Conservation (phyloP, 2,888 invertebrate species). For the Caenorhabditis drosophilae region DNA sequence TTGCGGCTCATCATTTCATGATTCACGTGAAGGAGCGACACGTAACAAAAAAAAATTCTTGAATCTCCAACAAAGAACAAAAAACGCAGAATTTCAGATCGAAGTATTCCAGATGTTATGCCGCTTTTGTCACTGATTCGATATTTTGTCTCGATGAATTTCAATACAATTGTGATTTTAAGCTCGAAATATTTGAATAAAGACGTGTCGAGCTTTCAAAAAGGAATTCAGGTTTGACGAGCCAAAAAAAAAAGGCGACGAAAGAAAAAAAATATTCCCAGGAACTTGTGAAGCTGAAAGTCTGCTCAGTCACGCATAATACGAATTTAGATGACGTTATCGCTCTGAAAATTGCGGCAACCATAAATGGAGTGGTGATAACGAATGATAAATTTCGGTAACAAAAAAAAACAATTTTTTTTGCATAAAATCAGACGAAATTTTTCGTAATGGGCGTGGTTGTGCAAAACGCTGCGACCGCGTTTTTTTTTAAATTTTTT, state of each 20-base stretch:
- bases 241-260: too few species aligned
- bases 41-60: too few species aligned
- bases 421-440: too few species aligned
- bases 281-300: constrained; percentile 10
- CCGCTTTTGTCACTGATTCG: constrained; percentile 22
- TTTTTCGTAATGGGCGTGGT: too few species aligned
- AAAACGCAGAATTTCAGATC: too few species aligned
- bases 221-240: constrained; percentile 11
- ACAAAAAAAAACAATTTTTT: too few species aligned
- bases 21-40: too few species aligned
- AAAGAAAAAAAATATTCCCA: too few species aligned
- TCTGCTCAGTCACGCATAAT: constrained; percentile 4
- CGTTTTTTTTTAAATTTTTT: too few species aligned
- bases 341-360: constrained; percentile 19
- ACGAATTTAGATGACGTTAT: constrained; percentile 25
- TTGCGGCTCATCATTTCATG: constrained; percentile 10
- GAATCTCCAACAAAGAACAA: too few species aligned
- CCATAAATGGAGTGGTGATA: constrained; percentile 27
- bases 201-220: constrained; percentile 14
- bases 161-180: constrained; percentile 20
- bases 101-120: constrained; percentile 23
- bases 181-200: constrained; percentile 15
- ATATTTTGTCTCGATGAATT: constrained; percentile 16
- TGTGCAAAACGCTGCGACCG: too few species aligned
- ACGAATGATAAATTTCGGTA: constrained; percentile 16